A percentile compares a stretch with the other conserved stretches of the same genome.
Conservation (phyloP, 2,888 invertebrate species). For the Lysandra coridon region DNA sequence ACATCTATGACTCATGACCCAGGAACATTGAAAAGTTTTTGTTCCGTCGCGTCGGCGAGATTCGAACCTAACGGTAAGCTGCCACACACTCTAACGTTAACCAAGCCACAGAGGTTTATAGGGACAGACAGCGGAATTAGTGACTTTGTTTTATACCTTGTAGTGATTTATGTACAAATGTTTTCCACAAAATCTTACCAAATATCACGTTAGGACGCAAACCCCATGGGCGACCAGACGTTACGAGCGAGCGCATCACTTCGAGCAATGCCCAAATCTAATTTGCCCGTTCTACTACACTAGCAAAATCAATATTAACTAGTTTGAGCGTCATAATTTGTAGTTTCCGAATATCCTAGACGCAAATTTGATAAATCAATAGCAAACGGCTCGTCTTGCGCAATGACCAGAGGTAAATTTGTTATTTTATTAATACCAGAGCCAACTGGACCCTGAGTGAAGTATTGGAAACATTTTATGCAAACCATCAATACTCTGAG, state of each 20-base stretch:
- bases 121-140: too few species aligned
- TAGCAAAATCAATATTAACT: conserved; percentile 19
- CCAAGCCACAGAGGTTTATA: too few species aligned
- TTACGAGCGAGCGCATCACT: not conserved
- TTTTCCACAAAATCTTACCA: not conserved
- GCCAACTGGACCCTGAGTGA: not conserved
- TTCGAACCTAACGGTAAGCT: too few species aligned
- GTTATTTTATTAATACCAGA: conserved; percentile 20
- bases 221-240: not conserved
- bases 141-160: too few species aligned
- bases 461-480: conserved; percentile 11
- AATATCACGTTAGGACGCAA: not conserved
- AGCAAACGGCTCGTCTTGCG: conserved; percentile 25
- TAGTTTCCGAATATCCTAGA: conserved; percentile 9
- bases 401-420: conserved; percentile 22
- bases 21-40: too few species aligned
- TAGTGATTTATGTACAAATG: too few species aligned
- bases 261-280: not conserved
- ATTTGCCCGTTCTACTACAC: not conserved
- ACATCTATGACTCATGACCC: too few species aligned
- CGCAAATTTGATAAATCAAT: conserved; percentile 21
- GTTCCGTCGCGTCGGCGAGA: too few species aligned
- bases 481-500: not conserved
- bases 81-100: too few species aligned
- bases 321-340: conserved; percentile 35